These are phyloP conservation scores for Octomys mimax DNA, from an alignment of 2,797 vertebrate species.

Conservation along the genomic window DNA sequence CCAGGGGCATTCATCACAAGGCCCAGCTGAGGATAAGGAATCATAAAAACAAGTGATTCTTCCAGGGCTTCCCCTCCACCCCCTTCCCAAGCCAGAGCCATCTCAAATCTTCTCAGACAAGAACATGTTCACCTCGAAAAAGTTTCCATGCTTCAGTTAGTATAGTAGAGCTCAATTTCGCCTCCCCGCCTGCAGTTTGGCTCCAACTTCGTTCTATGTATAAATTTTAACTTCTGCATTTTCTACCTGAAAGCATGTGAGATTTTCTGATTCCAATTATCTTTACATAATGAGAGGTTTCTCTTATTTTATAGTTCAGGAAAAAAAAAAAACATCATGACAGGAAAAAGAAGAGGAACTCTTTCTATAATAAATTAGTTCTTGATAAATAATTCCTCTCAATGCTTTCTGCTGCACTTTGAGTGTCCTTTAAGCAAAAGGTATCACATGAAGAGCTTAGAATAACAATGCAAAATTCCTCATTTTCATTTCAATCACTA, in stretches of 20 bases:
- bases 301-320: background rate
- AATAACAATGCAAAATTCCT: slow-evolving; percentile 50
- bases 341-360: background rate
- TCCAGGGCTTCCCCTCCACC: background rate
- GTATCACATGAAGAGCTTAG: background rate
- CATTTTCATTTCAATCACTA: slow-evolving; percentile 63
- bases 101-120: slow-evolving; percentile 2
- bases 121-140: slow-evolving; percentile 35
- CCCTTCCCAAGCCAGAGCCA: background rate
- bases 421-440: slow-evolving; percentile 59
- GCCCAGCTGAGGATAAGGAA: background rate
- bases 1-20: background rate
- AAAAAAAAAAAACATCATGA: slow-evolving; percentile 8
- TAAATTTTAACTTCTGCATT: slow-evolving; percentile 73
- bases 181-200: slow-evolving; percentile 35
- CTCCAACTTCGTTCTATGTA: slow-evolving; percentile 73
- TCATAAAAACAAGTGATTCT: background rate
- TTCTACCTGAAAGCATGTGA: slow-evolving; percentile 74
- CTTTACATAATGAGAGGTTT: slow-evolving; percentile 64
- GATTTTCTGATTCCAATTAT: slow-evolving; percentile 80
- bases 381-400: slow-evolving; percentile 47
- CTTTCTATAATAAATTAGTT: background rate
- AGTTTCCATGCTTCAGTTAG: slow-evolving; percentile 63
- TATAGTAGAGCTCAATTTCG: slow-evolving; percentile 70
- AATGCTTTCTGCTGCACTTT: slow-evolving; percentile 20